Conservation (phyloP, 1,140 invertebrate genomes). For the Vanessa tameamea region DNA sequence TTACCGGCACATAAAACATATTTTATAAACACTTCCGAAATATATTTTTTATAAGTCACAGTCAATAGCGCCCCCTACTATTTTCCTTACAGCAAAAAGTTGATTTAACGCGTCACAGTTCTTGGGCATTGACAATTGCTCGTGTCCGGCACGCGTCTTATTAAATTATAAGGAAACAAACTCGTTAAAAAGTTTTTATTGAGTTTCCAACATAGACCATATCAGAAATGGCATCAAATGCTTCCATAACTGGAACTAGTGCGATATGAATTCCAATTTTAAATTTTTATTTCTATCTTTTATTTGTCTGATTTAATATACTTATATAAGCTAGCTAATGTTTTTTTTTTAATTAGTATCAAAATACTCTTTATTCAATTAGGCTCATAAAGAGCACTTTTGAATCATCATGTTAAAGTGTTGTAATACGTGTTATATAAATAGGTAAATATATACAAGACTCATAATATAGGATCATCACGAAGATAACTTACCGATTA, state of each 20-base stretch:
- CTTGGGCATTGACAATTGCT: constrained; percentile 52
- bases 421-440: too few relatives aligned
- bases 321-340: too few relatives aligned
- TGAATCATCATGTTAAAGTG: too few relatives aligned
- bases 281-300: too few relatives aligned
- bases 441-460: too few relatives aligned
- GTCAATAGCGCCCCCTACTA: constrained; percentile 41
- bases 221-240: not conserved
- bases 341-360: too few relatives aligned
- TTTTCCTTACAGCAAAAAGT: constrained; percentile 50
- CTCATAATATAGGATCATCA: too few relatives aligned
- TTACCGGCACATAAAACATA: not conserved
- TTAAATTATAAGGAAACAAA: constrained; percentile 70
- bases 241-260: too few relatives aligned
- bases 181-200: constrained; percentile 39
- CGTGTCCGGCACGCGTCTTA: constrained; percentile 65
- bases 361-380: too few relatives aligned
- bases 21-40: constrained; percentile 22
- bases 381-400: too few relatives aligned
- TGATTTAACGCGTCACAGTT: constrained; percentile 57
- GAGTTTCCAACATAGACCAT: not conserved
- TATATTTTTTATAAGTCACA: constrained; percentile 36
- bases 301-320: too few relatives aligned
- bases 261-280: not conserved
- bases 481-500: too few relatives aligned